Evolutionary conservation across 2,797 vertebrate species (phyloP), one percentile per base, ranked within the genome.

Genomic region (Ctenochaetus hawaiiensis): DNA sequence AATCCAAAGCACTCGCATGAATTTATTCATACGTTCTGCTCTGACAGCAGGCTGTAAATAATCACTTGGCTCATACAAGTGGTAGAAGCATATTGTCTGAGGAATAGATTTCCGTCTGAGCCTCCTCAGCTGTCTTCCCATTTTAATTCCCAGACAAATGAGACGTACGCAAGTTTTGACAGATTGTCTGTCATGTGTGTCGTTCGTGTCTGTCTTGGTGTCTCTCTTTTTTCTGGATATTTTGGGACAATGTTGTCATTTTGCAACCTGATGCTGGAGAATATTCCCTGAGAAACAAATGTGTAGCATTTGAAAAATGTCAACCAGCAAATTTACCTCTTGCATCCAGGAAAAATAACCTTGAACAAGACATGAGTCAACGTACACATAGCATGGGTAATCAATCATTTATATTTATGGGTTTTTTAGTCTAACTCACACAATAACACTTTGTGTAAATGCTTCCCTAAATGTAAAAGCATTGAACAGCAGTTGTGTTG

Each of bases 71-170:
- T 81, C 72, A 65, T 59, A 60, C 80, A 79, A 80, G 58, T 87
- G 67, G 69, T 77, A 77, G 53, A 85, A 68, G 59, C 82, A 84
- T 86, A 81, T 83, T 87, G 89, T 83, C 86, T 74, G 78, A 82
- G 82, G 85, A 73, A 78, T 82, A 86, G 80, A 90, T 87, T 77
- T 71, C 80, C 77, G 75, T 85, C 77, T 78, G 61, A 68, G 65
- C 82, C 85, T 82, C 70, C 80, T 87, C 81, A 75, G 80, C 83
- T 87, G 82, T 84, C 82, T 82, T 61, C 26, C 52, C 54, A 37
- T 91, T 90, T 88, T 82, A 80, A 89, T 89, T 91, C 84, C 61
- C 44, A 80, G 66, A 87, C 81, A 90, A 88, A 89, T 88, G 77
- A 88, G 75, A 84, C 23, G 8, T 82, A 47, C 1, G 67, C 75